Conservation (phyloP, 1,140 invertebrate genomes). For the Adoxophyes honmai region DNA sequence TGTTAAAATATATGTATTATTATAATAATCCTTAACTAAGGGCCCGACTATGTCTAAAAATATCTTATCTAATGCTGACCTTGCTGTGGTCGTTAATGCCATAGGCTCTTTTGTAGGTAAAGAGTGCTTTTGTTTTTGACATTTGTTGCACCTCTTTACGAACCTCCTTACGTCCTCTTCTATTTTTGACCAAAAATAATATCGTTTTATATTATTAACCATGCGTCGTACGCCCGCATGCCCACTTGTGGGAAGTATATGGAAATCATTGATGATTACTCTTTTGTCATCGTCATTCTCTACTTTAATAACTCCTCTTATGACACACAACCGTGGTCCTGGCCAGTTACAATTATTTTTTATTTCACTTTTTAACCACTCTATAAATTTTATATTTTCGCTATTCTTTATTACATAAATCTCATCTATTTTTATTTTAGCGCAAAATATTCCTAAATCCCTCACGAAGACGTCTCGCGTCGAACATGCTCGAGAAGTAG, state of each 20-base stretch:
- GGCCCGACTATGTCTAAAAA: conserved; percentile 23
- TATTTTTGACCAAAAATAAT: conserved; percentile 7
- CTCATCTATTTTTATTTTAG: background rate
- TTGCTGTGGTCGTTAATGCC: conserved; percentile 18
- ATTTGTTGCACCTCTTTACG: conserved; percentile 1
- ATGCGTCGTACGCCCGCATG: conserved; percentile 4
- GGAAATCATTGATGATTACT: conserved; percentile 10
- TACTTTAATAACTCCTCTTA: conserved; percentile 1
- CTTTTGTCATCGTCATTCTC: background rate
- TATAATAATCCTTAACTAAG: conserved; percentile 5
- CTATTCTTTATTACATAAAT: background rate
- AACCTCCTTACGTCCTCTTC: conserved; percentile 7
- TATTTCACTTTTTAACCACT: background rate
- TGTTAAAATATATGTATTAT: conserved; percentile 10
- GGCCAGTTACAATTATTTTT: background rate
- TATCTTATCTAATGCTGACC: conserved; percentile 22
- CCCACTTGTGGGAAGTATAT: conserved; percentile 13
- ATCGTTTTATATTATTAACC: conserved; percentile 3
- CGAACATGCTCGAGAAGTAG: background rate
- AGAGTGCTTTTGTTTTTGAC: conserved; percentile 11
- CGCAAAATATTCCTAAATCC: background rate
- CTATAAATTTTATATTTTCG: background rate
- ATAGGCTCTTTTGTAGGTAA: conserved; percentile 17
- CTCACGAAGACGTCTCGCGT: conserved; percentile 3
- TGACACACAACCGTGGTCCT: conserved; percentile 3